Evolutionary conservation across 1,140 invertebrate species (phyloP).

Genomic region (Lordiphosa mommai): DNA sequence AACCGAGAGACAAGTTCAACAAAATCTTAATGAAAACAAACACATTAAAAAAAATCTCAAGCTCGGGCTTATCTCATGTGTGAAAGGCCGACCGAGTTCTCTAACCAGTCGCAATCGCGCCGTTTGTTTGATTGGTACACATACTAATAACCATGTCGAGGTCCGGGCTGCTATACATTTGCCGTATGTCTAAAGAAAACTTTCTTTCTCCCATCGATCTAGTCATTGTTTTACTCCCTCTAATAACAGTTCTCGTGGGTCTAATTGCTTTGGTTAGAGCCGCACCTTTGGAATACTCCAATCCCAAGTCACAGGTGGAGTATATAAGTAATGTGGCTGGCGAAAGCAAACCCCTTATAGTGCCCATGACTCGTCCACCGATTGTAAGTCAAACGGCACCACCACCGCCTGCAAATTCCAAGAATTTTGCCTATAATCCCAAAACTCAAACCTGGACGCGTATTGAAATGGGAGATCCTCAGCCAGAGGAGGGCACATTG

Average conservation of each 20-base stretch:
- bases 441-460: constrained; percentile 51
- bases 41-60: too few relatives aligned
- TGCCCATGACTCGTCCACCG: constrained; percentile 53
- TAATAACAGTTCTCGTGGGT: constrained; percentile 19
- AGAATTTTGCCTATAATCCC: constrained; percentile 63
- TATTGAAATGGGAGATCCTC: constrained; percentile 38
- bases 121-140: constrained; percentile 13
- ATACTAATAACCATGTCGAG: constrained; percentile 4
- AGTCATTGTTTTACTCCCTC: background rate
- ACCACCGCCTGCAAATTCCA: constrained; percentile 40
- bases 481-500: constrained; percentile 44
- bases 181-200: constrained; percentile 10
- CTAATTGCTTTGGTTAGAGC: constrained; percentile 4
- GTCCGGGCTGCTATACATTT: background rate
- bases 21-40: too few relatives aligned
- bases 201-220: background rate
- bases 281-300: constrained; percentile 29
- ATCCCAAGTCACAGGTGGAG: constrained; percentile 69
- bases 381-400: constrained; percentile 54
- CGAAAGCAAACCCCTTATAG: constrained; percentile 36
- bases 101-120: constrained; percentile 21
- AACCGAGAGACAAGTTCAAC: too few relatives aligned
- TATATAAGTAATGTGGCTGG: constrained; percentile 42
- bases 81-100: constrained; percentile 20
- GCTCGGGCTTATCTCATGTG: constrained; percentile 7